Evolutionary conservation across 2,113 vertebrate genomes (phyloP).

Genomic region (Aspidoscelis tigris): DNA sequence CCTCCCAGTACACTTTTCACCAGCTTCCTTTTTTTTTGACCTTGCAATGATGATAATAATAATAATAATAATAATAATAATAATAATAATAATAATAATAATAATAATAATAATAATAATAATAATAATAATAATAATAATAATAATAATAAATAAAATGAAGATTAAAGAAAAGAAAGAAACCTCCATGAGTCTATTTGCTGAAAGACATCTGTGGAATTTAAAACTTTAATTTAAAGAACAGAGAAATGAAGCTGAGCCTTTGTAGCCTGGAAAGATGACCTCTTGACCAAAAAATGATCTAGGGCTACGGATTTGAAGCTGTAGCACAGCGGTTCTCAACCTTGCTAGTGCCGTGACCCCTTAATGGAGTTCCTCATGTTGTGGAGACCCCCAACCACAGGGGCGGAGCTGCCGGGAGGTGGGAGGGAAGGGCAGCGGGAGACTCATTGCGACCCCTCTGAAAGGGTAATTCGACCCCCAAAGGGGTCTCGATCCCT

Average conservation of each 20-base stretch:
- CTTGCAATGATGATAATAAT: conserved; percentile 65
- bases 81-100: too few species aligned
- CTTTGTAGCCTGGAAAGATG: conserved; percentile 66
- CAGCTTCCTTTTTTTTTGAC: conserved; percentile 27
- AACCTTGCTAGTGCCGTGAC: too few species aligned
- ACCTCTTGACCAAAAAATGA: conserved; percentile 57
- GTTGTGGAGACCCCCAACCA: too few species aligned
- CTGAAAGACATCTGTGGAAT: conserved; percentile 67
- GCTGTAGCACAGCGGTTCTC: neutral
- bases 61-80: too few species aligned
- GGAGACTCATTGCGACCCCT: too few species aligned
- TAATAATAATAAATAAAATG: conserved; percentile 10
- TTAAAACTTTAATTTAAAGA: conserved; percentile 62
- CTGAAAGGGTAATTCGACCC: too few species aligned
- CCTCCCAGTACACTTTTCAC: conserved; percentile 33
- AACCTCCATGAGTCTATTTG: conserved; percentile 47
- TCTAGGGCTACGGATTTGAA: conserved; percentile 43
- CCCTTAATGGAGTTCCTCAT: too few species aligned
- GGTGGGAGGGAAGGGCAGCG: too few species aligned
- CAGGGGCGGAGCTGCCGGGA: too few species aligned
- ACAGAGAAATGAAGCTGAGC: conserved; percentile 62
- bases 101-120: too few species aligned
- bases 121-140: too few species aligned
- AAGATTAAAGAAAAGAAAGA: conserved; percentile 58
- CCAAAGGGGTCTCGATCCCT: too few species aligned